Percentiles rank a stretch among this genome's conserved stretches.
phyloP scores from a whole-genome alignment of 35 echinoderm and acorn worm genomes.

The Heliocidaris erythrogramma region DNA sequence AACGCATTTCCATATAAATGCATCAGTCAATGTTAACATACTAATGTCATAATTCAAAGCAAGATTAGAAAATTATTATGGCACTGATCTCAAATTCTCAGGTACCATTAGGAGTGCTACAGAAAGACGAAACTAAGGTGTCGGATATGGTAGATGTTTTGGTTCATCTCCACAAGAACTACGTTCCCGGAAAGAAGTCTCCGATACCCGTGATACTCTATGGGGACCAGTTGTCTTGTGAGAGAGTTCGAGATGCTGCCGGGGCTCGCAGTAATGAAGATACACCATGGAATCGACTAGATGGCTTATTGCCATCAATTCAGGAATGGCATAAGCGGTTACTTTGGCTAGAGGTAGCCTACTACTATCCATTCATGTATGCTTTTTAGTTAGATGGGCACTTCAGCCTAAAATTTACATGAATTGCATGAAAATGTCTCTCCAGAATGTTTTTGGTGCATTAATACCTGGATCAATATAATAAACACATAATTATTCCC shows the following conservation, averaged over 20 bases:
- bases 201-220: background rate
- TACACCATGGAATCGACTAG: background rate
- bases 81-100: background rate
- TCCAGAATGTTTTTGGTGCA: no score
- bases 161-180: background rate
- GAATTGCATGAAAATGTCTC: no score
- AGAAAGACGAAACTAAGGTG: background rate
- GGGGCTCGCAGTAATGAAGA: background rate
- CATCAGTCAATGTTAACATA: no score
- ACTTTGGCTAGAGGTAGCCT: conserved; percentile 23
- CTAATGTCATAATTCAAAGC: background rate
- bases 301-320: background rate
- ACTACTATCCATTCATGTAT: no score
- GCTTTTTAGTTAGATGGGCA: no score
- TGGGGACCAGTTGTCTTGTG: background rate
- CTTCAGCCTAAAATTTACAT: no score
- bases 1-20: no score
- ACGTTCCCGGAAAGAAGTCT: background rate
- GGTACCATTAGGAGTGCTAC: background rate
- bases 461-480: no score
- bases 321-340: conserved; percentile 3
- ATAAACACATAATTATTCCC: no score
- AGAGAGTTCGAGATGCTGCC: background rate
- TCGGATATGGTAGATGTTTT: conserved; percentile 6
- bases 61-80: background rate